phyloP scores from a whole-genome alignment of 2,797 vertebrate genomes.

The Acipenser oxyrinchus region DNA sequence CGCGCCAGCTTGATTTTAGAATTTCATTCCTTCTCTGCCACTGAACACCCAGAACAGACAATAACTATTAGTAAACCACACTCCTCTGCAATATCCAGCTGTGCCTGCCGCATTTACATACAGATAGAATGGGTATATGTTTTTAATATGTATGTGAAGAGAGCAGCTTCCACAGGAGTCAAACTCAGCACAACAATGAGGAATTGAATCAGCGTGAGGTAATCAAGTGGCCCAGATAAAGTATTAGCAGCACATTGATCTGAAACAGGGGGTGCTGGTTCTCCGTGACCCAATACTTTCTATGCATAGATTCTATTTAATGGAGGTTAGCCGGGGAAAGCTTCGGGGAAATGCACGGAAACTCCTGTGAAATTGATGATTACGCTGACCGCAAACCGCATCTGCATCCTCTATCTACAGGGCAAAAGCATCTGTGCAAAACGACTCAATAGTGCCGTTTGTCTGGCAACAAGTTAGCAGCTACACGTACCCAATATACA shows the following conservation, averaged over 20 bases:
- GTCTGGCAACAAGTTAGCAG: no score
- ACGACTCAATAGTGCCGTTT: no score
- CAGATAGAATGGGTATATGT: slow-evolving; percentile 97
- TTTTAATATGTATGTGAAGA: slow-evolving; percentile 86
- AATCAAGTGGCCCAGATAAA: slow-evolving; percentile 72
- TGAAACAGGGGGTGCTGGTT: slow-evolving; percentile 57
- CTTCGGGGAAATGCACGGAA: slow-evolving; percentile 13
- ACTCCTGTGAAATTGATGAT: no score
- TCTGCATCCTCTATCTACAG: no score
- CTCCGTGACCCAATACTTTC: slow-evolving; percentile 45
- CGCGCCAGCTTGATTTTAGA: slow-evolving; percentile 58
- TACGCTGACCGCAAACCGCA: no score
- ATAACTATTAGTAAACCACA: slow-evolving; percentile 99
- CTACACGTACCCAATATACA: no score
- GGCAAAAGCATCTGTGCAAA: no score
- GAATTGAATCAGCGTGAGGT: slow-evolving; percentile 59
- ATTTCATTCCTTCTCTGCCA: slow-evolving; percentile 34
- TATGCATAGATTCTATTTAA: slow-evolving; percentile 68
- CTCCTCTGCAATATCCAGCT: slow-evolving; percentile 92
- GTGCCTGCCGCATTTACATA: slow-evolving; percentile 96
- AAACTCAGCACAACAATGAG: slow-evolving; percentile 2
- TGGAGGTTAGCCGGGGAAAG: slow-evolving; percentile 62
- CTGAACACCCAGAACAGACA: slow-evolving; percentile 69
- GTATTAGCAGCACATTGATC: slow-evolving; percentile 68
- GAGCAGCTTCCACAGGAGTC: slow-evolving; percentile 50